Evolutionary conservation across 2,797 vertebrate species (phyloP).

Genomic region (Chelon labrosus): DNA sequence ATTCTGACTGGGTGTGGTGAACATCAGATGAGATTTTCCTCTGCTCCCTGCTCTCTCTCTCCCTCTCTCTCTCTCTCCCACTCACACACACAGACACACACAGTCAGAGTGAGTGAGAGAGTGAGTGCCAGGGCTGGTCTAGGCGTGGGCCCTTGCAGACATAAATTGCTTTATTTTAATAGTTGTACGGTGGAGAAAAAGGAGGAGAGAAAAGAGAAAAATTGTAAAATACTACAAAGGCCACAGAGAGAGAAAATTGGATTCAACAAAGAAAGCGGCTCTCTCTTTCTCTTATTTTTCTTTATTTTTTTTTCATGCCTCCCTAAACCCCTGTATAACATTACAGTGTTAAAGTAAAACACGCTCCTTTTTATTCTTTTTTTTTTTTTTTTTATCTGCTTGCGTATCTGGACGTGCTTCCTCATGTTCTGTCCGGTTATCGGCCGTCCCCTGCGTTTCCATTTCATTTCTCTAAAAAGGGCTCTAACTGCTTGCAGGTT

Average conservation of each 20-base stretch:
- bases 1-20: slow-evolving; percentile 85
- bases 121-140: slow-evolving; percentile 78
- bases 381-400: slow-evolving; percentile 15
- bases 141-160: slow-evolving; percentile 82
- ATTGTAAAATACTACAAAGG: slow-evolving; percentile 65
- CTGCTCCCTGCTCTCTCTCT: slow-evolving; percentile 63
- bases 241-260: slow-evolving; percentile 59
- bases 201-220: slow-evolving; percentile 32
- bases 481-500: slow-evolving; percentile 23
- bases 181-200: slow-evolving; percentile 73
- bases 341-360: slow-evolving; percentile 35
- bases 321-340: slow-evolving; percentile 45
- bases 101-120: slow-evolving; percentile 24
- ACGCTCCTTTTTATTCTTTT: slow-evolving; percentile 45
- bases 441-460: slow-evolving; percentile 39
- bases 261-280: slow-evolving; percentile 46
- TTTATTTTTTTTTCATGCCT: slow-evolving; percentile 18
- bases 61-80: slow-evolving; percentile 1
- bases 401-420: slow-evolving; percentile 43
- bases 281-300: slow-evolving; percentile 2
- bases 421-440: slow-evolving; percentile 44
- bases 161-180: slow-evolving; percentile 86
- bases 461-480: slow-evolving; percentile 13
- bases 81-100: slow-evolving; percentile 25
- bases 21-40: slow-evolving; percentile 85